Evolutionary conservation across 2,888 invertebrate genomes (phyloP), one percentile per base, ranked within the genome.

Genomic region (Rhaphigaster nebulosa): DNA sequence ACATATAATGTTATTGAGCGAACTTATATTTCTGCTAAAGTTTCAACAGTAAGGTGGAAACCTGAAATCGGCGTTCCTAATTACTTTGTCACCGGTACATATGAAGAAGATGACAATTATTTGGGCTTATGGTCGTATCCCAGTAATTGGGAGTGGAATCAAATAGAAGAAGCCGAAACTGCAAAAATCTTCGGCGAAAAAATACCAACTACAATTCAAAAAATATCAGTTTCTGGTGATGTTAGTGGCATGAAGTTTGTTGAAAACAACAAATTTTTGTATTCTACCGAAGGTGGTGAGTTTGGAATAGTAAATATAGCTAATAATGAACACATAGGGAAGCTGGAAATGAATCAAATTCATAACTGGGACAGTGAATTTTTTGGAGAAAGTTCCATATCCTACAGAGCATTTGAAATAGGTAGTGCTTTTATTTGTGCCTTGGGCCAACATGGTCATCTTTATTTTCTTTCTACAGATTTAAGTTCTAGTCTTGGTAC

Each of bases 241-340:
- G 91, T 91, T 23, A 91, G 91, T n/a, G 90, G 54, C 20, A 45
- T 91, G 80, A 91, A 91, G 50, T 91, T 91, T 60, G 60, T 91
- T 34, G 88, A 91, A 50, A 84, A 87, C 45, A 70, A 80, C 12
- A 88, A 84, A 41, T 91, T 91, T 87, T 87, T 91, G 20, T 91
- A 88, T 34, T 91, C 90, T n/a, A 91, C 91, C 15, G 88, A 84
- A 41, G 88, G 88, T 65, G 91, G 91, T n/a, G 89, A 91, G 12
- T 87, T 91, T 15, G 45, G 90, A 29, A 41, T 91, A 41, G 84
- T 89, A 12, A 87, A 52, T 45, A 26, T 87, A 29, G 34, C 50
- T 34, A 34, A 87, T 41, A 65, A 70, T 60, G 52, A 80, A n/a
- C 56, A 90, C 20, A 41, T 41, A 15, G 50, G 34, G n/a, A 88